Conservation (phyloP, 1,140 invertebrate species). For the Oryzaephilus surinamensis region DNA sequence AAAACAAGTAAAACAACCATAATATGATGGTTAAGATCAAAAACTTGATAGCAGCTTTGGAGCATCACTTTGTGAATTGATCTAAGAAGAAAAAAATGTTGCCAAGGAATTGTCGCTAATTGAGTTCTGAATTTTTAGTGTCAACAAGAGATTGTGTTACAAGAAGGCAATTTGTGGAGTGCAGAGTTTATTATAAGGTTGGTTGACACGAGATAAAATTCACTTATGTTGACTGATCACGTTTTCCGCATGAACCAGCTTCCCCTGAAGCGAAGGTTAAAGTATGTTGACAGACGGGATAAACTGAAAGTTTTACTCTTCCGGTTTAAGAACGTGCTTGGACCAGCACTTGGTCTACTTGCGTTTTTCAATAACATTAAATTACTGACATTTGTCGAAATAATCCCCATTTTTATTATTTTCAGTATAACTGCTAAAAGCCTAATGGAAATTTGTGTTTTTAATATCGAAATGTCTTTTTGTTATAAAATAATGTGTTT, state of each 20-base stretch:
- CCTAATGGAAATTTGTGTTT: no score
- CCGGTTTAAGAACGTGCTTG: slow-evolving; percentile 19
- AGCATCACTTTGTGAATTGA: no score
- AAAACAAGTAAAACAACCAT: no score
- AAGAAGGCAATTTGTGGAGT: slow-evolving; percentile 17
- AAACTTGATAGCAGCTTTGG: no score
- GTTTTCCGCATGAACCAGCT: slow-evolving; percentile 19
- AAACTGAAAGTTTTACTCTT: slow-evolving; percentile 23
- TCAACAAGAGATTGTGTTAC: slow-evolving; percentile 18
- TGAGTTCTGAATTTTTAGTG: slow-evolving; percentile 17
- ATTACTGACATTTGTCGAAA: background rate
- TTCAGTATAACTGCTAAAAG: background rate
- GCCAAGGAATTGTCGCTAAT: no score
- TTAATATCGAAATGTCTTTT: no score
- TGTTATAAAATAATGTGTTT: no score
- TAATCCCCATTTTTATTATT: background rate
- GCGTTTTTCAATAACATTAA: slow-evolving; percentile 7
- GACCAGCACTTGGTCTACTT: slow-evolving; percentile 19
- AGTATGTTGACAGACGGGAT: slow-evolving; percentile 26
- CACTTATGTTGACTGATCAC: slow-evolving; percentile 25
- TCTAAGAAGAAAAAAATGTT: no score
- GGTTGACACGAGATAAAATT: slow-evolving; percentile 21
- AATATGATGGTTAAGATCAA: no score
- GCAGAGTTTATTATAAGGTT: slow-evolving; percentile 15
- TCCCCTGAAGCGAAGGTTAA: slow-evolving; percentile 18